phyloP scores from a whole-genome alignment of 2,113 vertebrate species.

The Cryptotis parvus region DNA sequence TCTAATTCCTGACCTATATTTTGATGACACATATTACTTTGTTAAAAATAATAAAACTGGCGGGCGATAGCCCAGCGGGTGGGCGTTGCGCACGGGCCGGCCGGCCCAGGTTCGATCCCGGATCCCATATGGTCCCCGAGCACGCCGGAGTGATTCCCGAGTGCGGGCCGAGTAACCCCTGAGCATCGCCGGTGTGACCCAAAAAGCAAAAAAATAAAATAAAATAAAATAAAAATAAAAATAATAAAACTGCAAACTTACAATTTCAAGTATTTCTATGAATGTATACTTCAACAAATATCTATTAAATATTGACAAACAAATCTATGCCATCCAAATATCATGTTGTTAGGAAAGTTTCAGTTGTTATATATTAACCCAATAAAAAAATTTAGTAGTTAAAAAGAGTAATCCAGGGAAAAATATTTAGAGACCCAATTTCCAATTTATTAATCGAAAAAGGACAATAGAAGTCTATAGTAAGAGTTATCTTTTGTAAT shows the following conservation, averaged over 20 bases:
- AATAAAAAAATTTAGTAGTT: conserved; percentile 1
- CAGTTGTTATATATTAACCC: background rate
- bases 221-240: no score
- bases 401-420: background rate
- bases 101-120: no score
- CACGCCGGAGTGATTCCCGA: no score
- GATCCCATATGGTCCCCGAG: no score
- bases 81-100: no score
- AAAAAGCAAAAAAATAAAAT: no score
- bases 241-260: background rate
- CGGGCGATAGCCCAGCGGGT: no score
- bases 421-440: background rate
- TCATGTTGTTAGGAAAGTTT: background rate
- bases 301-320: background rate
- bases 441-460: background rate
- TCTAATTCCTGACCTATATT: background rate
- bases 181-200: no score
- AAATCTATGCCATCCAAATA: background rate
- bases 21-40: background rate
- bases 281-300: background rate
- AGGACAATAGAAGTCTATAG: background rate
- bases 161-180: no score
- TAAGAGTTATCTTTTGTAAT: background rate
- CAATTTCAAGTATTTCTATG: background rate
- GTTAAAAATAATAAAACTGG: background rate